A percentile compares a stretch with the other conserved stretches of the same genome.
These are phyloP conservation scores for Agonopterix subpropinquella DNA, from an alignment of 2,888 invertebrate genomes.

Conservation along the genomic window DNA sequence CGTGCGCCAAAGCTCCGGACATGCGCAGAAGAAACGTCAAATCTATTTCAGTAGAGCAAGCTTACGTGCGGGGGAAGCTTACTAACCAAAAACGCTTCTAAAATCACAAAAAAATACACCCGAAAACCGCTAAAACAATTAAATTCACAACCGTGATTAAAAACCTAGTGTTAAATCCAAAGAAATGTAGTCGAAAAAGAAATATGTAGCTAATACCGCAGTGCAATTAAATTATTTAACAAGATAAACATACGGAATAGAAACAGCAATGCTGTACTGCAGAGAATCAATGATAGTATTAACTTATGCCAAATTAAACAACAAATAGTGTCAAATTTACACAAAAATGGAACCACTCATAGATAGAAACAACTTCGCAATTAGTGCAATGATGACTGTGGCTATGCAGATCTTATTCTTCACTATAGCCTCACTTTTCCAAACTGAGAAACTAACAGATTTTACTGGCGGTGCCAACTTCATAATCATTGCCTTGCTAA, in stretches of 20 bases:
- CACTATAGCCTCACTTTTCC: constrained; percentile 88
- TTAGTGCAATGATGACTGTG: constrained; percentile 90
- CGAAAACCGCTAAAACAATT: constrained; percentile 1
- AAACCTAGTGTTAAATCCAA: not conserved
- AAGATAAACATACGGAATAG: constrained; percentile 20
- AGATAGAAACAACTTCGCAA: constrained; percentile 89
- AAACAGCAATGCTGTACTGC: constrained; percentile 57
- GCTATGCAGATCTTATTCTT: constrained; percentile 93
- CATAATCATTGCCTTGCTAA: constrained; percentile 89
- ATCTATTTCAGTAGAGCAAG: constrained; percentile 61
- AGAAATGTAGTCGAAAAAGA: not conserved
- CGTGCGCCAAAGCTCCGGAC: constrained; percentile 30
- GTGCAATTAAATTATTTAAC: constrained; percentile 11
- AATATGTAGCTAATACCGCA: not conserved
- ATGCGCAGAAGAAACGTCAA: constrained; percentile 56
- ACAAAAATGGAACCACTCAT: constrained; percentile 81
- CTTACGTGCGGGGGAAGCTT: constrained; percentile 28
- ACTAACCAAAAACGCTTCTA: constrained; percentile 1
- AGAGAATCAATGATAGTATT: constrained; percentile 35
- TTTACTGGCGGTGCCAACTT: constrained; percentile 96
- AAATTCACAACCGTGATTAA: not conserved
- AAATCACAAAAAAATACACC: not conserved
- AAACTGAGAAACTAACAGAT: constrained; percentile 94
- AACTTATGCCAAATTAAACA: constrained; percentile 39
- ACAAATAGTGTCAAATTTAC: constrained; percentile 27